These are phyloP conservation scores for Porphyrio hochstetteri DNA, from an alignment of 2,113 vertebrate genomes.

Conservation along the genomic window DNA sequence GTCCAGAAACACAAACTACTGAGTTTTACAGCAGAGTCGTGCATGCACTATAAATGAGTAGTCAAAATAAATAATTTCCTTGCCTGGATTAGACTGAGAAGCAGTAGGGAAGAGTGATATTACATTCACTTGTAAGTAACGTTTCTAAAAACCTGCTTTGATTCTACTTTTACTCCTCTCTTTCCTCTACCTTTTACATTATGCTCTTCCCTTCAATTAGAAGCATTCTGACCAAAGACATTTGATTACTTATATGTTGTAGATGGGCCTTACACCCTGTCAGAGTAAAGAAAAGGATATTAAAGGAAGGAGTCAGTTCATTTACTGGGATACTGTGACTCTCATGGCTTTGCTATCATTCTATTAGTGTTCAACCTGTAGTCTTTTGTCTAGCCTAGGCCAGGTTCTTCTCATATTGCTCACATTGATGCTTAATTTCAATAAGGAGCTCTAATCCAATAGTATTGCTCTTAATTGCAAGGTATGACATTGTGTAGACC, in stretches of 20 bases:
- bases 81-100: neutral
- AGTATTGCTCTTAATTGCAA: neutral
- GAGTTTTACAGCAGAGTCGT: neutral
- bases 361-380: neutral
- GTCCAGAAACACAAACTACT: neutral
- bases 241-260: neutral
- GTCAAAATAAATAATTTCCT: neutral
- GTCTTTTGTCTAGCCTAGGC: neutral
- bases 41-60: neutral
- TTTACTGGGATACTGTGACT: neutral
- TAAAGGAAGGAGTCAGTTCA: neutral
- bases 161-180: neutral
- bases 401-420: neutral
- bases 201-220: neutral
- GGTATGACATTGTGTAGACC: neutral
- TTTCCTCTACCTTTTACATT: neutral
- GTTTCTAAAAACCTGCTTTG: accelerated
- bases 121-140: neutral
- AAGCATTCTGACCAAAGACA: neutral
- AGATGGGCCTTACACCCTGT: neutral
- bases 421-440: neutral
- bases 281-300: neutral
- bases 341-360: neutral
- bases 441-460: neutral
- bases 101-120: neutral